These are phyloP conservation scores for Pelusios castaneus DNA, from an alignment of 2,113 vertebrate genomes.

Conservation along the genomic window DNA sequence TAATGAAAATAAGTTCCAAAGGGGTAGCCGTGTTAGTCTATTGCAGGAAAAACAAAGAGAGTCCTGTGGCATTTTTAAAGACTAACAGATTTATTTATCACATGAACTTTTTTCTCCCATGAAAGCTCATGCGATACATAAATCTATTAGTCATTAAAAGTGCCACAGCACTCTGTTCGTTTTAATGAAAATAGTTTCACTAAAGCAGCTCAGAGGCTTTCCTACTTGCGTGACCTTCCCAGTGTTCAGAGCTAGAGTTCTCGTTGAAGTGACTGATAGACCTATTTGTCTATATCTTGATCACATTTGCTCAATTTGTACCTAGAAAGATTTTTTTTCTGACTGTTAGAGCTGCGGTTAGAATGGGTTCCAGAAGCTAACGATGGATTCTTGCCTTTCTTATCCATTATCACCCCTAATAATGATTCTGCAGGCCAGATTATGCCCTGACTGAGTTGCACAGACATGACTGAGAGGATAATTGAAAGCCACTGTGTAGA, in stretches of 20 bases:
- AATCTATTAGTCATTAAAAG: too few species aligned
- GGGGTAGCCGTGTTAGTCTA: too few species aligned
- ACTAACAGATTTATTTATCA: too few species aligned
- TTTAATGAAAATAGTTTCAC: background rate
- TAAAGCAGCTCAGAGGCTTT: background rate
- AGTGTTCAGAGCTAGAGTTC: accelerated
- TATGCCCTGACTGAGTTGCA: background rate
- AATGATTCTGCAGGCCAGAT: background rate
- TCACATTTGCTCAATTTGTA: background rate
- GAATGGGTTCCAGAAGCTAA: background rate
- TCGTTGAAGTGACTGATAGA: background rate
- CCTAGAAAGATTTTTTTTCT: background rate
- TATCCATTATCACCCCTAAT: background rate
- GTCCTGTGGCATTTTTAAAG: too few species aligned
- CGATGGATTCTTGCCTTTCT: background rate
- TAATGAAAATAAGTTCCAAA: too few species aligned
- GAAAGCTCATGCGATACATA: too few species aligned
- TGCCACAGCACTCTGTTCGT: too few species aligned
- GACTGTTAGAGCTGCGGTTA: background rate
- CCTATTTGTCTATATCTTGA: background rate
- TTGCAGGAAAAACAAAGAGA: too few species aligned
- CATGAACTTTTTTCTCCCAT: too few species aligned
- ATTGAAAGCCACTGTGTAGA: background rate
- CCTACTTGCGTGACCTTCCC: accelerated
- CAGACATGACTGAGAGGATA: background rate